Conservation (phyloP, 1,140 invertebrate species). For the Leptinotarsa texana region DNA sequence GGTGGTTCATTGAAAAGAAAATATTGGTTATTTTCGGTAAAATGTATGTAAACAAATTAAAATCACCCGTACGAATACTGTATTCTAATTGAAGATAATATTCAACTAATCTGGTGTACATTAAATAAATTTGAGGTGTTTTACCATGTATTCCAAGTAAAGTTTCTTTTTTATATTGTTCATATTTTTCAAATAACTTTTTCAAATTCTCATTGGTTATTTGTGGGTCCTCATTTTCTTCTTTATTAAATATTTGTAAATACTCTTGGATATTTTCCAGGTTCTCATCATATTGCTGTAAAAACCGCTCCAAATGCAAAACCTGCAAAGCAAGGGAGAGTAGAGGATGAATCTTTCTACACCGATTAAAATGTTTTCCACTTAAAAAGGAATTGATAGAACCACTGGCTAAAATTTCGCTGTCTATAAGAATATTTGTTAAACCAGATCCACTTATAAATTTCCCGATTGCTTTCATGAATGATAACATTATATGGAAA, state of each 20-base stretch:
- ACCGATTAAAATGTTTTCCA: constrained; percentile 38
- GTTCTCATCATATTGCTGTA: constrained; percentile 9
- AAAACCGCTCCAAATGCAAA: constrained; percentile 25
- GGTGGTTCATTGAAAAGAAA: constrained; percentile 34
- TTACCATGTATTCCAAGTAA: constrained; percentile 33
- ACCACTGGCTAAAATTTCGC: constrained; percentile 25
- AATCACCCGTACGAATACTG: constrained; percentile 29
- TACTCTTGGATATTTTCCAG: constrained; percentile 21
- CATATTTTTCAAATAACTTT: constrained; percentile 34
- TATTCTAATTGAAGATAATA: constrained; percentile 29
- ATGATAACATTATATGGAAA: constrained; percentile 30
- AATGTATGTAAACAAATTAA: constrained; percentile 27
- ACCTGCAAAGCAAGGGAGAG: constrained; percentile 18
- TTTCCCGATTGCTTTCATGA: constrained; percentile 35
- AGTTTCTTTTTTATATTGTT: constrained; percentile 44
- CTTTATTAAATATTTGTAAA: constrained; percentile 10
- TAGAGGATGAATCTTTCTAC: constrained; percentile 36
- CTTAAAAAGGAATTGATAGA: constrained; percentile 31
- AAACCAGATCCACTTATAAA: constrained; percentile 54
- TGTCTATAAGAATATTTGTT: constrained; percentile 23
- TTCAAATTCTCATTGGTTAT: constrained; percentile 20
- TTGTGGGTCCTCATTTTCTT: constrained; percentile 22
- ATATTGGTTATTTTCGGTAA: constrained; percentile 35
- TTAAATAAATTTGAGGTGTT: constrained; percentile 28
- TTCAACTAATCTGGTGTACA: constrained; percentile 28